Percentiles rank a stretch among this genome's conserved stretches.
These are phyloP conservation scores for Philotrypesis tridentata DNA, from an alignment of 1,140 invertebrate species.

Conservation along the genomic window DNA sequence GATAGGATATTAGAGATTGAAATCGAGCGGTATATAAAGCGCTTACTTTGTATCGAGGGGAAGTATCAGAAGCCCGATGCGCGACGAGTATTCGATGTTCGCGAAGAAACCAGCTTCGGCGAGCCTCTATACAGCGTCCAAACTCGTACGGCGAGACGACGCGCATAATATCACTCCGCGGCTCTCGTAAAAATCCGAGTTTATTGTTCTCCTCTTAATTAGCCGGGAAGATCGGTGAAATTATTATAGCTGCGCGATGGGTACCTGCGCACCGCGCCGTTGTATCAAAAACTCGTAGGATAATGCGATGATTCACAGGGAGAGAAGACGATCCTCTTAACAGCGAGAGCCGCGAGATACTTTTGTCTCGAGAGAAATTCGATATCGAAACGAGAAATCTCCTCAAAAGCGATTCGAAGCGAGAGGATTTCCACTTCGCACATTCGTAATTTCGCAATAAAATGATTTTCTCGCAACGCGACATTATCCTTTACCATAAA, in stretches of 20 bases:
- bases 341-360: too few species aligned
- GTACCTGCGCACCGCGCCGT: too few species aligned
- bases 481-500: too few species aligned
- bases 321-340: too few species aligned
- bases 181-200: neutral
- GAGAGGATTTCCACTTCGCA: too few species aligned
- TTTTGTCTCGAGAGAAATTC: too few species aligned
- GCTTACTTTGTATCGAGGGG: neutral
- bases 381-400: too few species aligned
- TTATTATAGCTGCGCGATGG: neutral
- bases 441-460: too few species aligned
- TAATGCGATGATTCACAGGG: too few species aligned
- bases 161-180: neutral
- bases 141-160: neutral
- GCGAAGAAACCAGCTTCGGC: constrained; percentile 22
- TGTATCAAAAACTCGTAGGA: too few species aligned
- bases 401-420: too few species aligned
- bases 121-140: neutral
- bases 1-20: neutral
- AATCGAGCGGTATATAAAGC: constrained; percentile 9
- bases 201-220: neutral
- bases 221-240: neutral
- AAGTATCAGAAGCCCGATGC: neutral
- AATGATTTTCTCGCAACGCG: too few species aligned
- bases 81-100: constrained; percentile 29